Evolutionary conservation across 2,888 invertebrate genomes (phyloP).

Genomic region (Cataglyphis livida): DNA sequence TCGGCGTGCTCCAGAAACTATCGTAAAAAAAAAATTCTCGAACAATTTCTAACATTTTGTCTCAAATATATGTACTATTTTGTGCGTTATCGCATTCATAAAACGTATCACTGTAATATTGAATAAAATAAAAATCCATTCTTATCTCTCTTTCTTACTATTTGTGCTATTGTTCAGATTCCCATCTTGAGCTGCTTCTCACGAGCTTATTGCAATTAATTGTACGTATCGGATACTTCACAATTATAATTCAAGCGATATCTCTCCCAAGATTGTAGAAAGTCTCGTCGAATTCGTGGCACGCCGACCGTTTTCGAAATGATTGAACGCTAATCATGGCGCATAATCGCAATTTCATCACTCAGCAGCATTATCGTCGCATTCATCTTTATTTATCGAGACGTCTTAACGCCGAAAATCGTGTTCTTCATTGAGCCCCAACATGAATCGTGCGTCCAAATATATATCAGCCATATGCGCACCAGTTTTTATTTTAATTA

Average conservation of each 20-base stretch:
- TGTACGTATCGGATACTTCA: conserved; percentile 11
- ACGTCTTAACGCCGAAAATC: conserved; percentile 64
- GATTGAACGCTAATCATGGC: conserved; percentile 14
- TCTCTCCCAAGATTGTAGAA: background rate
- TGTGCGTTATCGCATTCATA: conserved; percentile 34
- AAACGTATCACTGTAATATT: conserved; percentile 5
- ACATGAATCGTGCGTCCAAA: conserved; percentile 63
- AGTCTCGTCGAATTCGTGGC: conserved; percentile 26
- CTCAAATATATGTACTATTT: background rate
- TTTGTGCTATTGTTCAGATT: conserved; percentile 18
- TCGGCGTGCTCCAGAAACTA: conserved; percentile 21
- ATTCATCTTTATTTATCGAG: conserved; percentile 47
- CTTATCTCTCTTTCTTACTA: background rate
- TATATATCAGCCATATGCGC: conserved; percentile 64
- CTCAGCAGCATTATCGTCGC: background rate
- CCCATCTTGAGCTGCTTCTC: background rate
- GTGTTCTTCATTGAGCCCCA: conserved; percentile 63
- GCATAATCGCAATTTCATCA: conserved; percentile 40
- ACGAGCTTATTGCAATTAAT: conserved; percentile 9
- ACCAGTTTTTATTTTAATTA: conserved; percentile 72
- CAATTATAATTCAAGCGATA: background rate
- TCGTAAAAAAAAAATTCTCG: conserved; percentile 22
- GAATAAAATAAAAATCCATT: background rate
- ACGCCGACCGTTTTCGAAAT: conserved; percentile 30
- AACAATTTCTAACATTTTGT: background rate